Percentiles rank a stretch among this genome's conserved stretches.
phyloP scores from a whole-genome alignment of 2,113 vertebrate genomes.

The Dicrurus megarhynchus region DNA sequence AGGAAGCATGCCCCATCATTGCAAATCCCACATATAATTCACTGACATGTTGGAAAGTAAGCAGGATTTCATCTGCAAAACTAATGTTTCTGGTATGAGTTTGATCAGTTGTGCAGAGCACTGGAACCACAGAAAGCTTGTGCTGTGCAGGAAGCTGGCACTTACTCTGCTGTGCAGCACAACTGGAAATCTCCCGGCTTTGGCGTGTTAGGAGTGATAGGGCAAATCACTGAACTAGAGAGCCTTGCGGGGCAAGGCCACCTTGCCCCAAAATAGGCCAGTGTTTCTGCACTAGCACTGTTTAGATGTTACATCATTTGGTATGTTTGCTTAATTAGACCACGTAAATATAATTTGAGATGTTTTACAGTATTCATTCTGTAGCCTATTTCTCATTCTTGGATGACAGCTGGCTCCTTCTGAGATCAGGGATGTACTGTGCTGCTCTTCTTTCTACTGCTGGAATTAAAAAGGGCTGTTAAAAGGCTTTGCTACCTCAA shows the following conservation, averaged over 20 bases:
- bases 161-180: neutral
- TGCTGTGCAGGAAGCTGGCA: neutral
- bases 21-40: neutral
- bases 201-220: neutral
- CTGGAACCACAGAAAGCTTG: neutral
- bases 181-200: neutral
- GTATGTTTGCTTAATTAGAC: neutral
- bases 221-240: neutral
- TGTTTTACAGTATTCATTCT: neutral
- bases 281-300: neutral
- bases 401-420: neutral
- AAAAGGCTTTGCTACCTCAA: neutral
- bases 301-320: neutral
- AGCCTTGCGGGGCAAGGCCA: neutral
- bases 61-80: neutral
- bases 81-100: neutral
- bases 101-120: neutral
- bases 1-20: neutral
- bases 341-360: neutral
- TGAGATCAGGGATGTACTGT: neutral
- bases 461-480: neutral
- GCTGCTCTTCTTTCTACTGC: neutral
- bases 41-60: neutral
- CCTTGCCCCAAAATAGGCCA: neutral
- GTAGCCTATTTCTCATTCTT: neutral